phyloP scores from a whole-genome alignment of 2,888 invertebrate species.

The Lepetodrilus schrolli region DNA sequence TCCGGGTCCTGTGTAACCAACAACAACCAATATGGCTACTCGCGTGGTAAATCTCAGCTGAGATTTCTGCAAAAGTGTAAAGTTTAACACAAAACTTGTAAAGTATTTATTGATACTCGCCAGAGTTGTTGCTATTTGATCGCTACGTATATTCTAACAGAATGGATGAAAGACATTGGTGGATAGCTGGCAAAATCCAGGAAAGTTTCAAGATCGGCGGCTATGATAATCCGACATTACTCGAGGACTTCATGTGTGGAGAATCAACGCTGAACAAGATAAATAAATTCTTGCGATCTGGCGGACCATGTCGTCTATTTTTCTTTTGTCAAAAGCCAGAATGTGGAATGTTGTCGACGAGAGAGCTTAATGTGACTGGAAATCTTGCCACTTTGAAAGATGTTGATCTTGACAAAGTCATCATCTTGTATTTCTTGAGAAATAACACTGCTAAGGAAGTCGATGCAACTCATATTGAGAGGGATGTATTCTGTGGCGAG shows the following conservation, averaged over 20 bases:
- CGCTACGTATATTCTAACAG: slow-evolving; percentile 18
- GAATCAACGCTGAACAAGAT: slow-evolving; percentile 69
- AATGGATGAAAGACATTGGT: slow-evolving; percentile 76
- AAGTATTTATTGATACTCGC: not conserved
- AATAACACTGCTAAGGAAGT: slow-evolving; percentile 71
- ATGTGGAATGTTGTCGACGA: slow-evolving; percentile 57
- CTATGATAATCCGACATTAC: slow-evolving; percentile 70
- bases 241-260: slow-evolving; percentile 74
- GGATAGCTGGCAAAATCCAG: slow-evolving; percentile 75
- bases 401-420: slow-evolving; percentile 65
- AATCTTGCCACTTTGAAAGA: slow-evolving; percentile 70
- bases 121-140: not conserved
- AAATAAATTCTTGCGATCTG: slow-evolving; percentile 70
- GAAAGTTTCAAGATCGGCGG: slow-evolving; percentile 74
- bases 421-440: slow-evolving; percentile 72
- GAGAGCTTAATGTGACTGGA: slow-evolving; percentile 68
- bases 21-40: slow-evolving; percentile 65
- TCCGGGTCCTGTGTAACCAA: slow-evolving; percentile 64
- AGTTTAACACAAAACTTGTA: slow-evolving; percentile 14
- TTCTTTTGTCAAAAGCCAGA: slow-evolving; percentile 71
- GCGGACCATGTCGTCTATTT: slow-evolving; percentile 72
- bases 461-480: slow-evolving; percentile 68
- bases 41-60: slow-evolving; percentile 39
- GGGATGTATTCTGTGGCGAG: slow-evolving; percentile 74
- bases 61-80: slow-evolving; percentile 32